A percentile compares a stretch with the other conserved stretches of the same genome.
Evolutionary conservation across 2,113 vertebrate genomes (phyloP).

Genomic region (Ivindomyrus marchei): DNA sequence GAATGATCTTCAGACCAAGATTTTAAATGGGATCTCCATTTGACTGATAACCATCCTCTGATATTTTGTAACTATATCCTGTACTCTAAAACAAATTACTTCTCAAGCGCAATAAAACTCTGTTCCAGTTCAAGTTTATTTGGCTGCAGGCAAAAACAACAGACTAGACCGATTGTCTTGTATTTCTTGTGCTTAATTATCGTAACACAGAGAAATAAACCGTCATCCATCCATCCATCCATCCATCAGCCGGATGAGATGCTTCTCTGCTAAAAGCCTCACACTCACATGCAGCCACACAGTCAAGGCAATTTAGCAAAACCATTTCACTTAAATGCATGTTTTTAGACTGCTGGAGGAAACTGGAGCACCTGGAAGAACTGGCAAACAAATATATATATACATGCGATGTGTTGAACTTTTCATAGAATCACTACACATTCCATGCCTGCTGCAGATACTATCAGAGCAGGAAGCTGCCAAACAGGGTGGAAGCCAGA

Average conservation of each 20-base stretch:
- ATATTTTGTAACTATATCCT: not conserved
- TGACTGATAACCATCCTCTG: not conserved
- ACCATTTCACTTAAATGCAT: not conserved
- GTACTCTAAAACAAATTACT: not conserved
- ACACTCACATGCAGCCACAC: not conserved
- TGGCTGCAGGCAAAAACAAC: not conserved
- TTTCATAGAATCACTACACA: not conserved
- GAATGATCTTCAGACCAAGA: not conserved
- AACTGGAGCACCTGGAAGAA: not conserved
- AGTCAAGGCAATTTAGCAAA: not conserved
- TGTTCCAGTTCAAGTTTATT: not conserved
- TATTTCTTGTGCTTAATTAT: not conserved
- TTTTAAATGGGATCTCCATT: not conserved
- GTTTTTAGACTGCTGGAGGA: not conserved
- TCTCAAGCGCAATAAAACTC: not conserved
- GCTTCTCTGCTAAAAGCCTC: not conserved
- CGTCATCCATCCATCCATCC: not conserved
- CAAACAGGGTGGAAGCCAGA: not conserved
- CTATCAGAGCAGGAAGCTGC: not conserved
- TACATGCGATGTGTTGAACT: not conserved
- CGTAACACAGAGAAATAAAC: not conserved
- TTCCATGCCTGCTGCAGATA: not conserved
- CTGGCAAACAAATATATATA: not conserved
- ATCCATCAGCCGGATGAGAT: not conserved
- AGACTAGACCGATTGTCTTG: not conserved